Base-by-base conservation (phyloP, 2,113 vertebrate species). In the Phaethornis superciliosus region DNA sequence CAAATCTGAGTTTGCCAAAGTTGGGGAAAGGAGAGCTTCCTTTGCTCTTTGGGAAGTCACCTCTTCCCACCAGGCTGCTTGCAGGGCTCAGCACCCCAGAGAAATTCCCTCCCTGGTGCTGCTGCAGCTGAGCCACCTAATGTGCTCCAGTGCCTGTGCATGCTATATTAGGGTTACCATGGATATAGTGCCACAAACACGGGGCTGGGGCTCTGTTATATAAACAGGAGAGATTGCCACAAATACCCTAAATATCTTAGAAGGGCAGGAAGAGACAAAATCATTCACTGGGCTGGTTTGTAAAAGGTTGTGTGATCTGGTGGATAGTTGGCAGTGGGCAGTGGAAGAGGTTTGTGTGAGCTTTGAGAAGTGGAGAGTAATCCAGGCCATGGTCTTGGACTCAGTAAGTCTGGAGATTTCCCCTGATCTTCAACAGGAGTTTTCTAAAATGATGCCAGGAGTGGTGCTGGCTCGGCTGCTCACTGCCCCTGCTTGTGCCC, bases 91-190 rank as follows among this genome's bases (percentile, higher is more conserved):
- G 67, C 63, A 81, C 58, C 91, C 85, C 75, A 7, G 68, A 86
- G 90, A 93, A 85, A 78, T 70, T 78, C 88, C 76, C 40, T 88
- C 68, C 68, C 56, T 17, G 2, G 77, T 9, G 64, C 91, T 93
- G 89, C 79, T 0, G 65, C 90, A 81, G 90, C 94, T 64, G 74
- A 96, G 65, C 44, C 94, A 94, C 94, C 95, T 97, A 96, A 97
- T 97, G 96, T 91, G 71, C 93, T 92, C 52, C 85, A 51, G 82
- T 94, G 82, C 88, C 94, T 95, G 91, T 94, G 95, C 93, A 72
- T 95, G 96, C 96, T 97, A 97, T 96, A 97, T 97, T 96, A 95
- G 94, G 94, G 96, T 97, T 97, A 94, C 96, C 95, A 97, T 97
- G 96, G 96, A 93, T 97, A 97, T 97, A 88, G 93, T 95, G 80